Conservation (phyloP, 2,797 vertebrate genomes). For the Melanotaenia nigrans region DNA sequence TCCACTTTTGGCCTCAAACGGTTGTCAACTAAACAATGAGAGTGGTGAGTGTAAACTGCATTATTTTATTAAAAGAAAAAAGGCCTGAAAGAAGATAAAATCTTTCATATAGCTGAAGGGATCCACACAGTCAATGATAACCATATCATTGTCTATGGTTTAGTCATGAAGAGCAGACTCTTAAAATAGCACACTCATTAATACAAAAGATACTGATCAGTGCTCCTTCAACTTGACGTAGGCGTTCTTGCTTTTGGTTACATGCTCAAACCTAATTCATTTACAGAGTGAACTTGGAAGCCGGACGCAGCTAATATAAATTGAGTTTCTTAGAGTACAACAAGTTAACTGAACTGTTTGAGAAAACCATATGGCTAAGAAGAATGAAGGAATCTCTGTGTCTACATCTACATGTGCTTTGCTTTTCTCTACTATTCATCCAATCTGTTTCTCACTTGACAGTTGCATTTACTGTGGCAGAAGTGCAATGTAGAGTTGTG, state of each 20-base stretch:
- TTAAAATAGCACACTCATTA: background rate
- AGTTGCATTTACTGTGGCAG: background rate
- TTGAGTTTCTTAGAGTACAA: background rate
- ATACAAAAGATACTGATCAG: background rate
- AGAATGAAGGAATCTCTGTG: background rate
- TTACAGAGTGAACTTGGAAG: background rate
- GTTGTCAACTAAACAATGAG: background rate
- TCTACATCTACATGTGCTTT: background rate
- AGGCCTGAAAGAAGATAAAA: conserved; percentile 18
- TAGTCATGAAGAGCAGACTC: background rate
- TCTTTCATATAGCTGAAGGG: background rate
- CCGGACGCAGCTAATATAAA: background rate
- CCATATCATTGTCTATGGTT: background rate
- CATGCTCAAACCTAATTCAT: background rate
- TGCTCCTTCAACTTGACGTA: background rate
- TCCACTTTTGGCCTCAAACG: background rate
- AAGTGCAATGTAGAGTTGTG: background rate
- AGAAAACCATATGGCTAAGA: background rate
- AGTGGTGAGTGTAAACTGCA: background rate
- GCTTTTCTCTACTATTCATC: background rate
- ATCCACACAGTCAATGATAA: background rate
- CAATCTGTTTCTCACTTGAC: background rate
- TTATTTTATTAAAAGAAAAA: background rate
- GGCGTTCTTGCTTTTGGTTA: background rate
- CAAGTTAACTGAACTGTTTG: background rate